Base-by-base conservation (phyloP, 2,888 invertebrate species). In the Enchytraeus crypticus region DNA sequence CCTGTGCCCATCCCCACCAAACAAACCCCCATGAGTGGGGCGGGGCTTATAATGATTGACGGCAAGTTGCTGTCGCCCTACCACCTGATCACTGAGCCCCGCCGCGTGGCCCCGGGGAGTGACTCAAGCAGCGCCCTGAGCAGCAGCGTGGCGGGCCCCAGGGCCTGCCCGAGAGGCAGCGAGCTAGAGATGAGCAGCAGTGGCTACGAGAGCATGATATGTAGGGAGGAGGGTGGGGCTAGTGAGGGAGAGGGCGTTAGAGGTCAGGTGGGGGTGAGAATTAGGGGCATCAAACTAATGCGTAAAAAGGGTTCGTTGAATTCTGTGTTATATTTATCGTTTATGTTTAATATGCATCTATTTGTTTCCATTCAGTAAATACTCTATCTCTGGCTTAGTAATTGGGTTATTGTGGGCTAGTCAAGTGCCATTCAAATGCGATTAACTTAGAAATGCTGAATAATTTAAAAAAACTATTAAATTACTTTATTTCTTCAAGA, bases 181-280 rank as follows among this genome's bases (percentile, higher is more conserved):
- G 55, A 51, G 34, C 43, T 59, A 4, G 49, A 55, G 29, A 51
- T 21, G n/a, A 57, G 47, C 53, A 83, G 83, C 53, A 83, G 83
- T 54, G 92, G 92, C 1, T 92, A 92, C 73, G 92, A 92, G 74
- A 91, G 90, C 71, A 89, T 92, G 67, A 87, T 90, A 11, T 82
- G 91, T 5, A 47, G 49, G 26, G 49, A 47, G 49, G 49, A 18
- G 38, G 38, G 38, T 5, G 53, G 27, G 64, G 91, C 91, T 77
- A 79, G 78, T 45, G 91, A 92, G 74, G 90, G 89, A 60, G 79
- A 80, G 29, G 79, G 77, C 43, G 76, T 74, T 58, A 78, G 77
- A 64, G 71, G 72, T 53, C 71, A 73, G 2, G 67, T 68, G 21
- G 71, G 72, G 34, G 74, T 73, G 60, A 53, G 58, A n/a, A 51